Evolutionary conservation across 2,113 vertebrate genomes (phyloP).

Genomic region (Poeciliopsis occidentalis): DNA sequence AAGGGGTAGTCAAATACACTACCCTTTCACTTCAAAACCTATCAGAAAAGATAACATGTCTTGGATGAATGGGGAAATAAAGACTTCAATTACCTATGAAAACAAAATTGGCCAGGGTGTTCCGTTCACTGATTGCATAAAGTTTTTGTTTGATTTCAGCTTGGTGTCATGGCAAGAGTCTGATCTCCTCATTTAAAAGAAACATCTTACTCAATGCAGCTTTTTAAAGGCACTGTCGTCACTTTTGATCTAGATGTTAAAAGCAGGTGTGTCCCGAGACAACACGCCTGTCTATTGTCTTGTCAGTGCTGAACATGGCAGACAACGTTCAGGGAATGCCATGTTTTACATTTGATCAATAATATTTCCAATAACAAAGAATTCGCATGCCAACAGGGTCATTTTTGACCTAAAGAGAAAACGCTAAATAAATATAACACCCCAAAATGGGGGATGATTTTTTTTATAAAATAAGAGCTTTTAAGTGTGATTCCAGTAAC

Average conservation of each 20-base stretch:
- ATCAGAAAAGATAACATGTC: background rate
- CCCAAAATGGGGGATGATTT: background rate
- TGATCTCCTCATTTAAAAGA: background rate
- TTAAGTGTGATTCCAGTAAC: background rate
- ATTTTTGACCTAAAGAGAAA: background rate
- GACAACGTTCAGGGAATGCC: background rate
- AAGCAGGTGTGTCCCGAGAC: background rate
- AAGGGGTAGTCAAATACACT: slow-evolving; percentile 13
- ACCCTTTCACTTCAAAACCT: slow-evolving; percentile 12
- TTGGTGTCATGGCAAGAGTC: background rate
- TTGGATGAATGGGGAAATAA: background rate
- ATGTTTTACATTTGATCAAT: no score
- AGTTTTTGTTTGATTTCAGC: background rate
- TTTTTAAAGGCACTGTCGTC: background rate
- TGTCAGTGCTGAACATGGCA: background rate
- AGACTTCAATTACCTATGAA: background rate
- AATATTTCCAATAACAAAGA: slow-evolving; percentile 2
- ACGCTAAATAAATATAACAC: background rate
- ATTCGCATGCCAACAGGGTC: background rate
- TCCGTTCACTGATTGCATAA: background rate
- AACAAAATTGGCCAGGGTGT: background rate
- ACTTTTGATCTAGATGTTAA: background rate
- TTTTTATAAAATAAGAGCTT: background rate
- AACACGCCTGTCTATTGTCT: background rate
- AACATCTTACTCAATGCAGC: background rate